Conservation (phyloP, 2,113 vertebrate species). For the Oncorhynchus clarkii region DNA sequence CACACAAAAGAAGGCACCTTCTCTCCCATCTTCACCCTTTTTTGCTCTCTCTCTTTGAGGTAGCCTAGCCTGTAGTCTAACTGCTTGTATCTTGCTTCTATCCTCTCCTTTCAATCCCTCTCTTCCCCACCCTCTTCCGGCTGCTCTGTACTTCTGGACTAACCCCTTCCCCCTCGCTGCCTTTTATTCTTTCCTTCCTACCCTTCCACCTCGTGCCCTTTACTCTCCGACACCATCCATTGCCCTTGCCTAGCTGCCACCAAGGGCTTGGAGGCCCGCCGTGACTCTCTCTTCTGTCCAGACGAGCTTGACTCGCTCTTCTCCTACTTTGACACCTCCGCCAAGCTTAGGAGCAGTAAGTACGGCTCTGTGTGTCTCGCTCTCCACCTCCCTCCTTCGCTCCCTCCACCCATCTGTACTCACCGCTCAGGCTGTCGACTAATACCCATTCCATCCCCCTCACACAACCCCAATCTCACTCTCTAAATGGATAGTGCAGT, state of each 20-base stretch:
- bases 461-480: conserved; percentile 86
- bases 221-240: conserved; percentile 71
- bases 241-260: conserved; percentile 84
- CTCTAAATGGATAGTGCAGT: conserved; percentile 29
- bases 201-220: conserved; percentile 77
- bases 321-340: conserved; percentile 99
- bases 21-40: conserved; percentile 37
- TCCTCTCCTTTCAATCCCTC: too few species aligned
- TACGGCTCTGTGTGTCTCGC: conserved; percentile 68
- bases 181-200: conserved; percentile 60
- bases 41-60: conserved; percentile 45
- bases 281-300: conserved; percentile 96
- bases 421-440: conserved; percentile 41
- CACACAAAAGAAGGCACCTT: background rate
- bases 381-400: conserved; percentile 35
- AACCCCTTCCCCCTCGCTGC: conserved; percentile 60
- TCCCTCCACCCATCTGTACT: conserved; percentile 27
- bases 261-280: conserved; percentile 84
- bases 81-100: conserved; percentile 39
- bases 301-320: conserved; percentile 98
- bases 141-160: conserved; percentile 82
- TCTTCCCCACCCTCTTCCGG: conserved; percentile 47
- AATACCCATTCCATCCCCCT: conserved; percentile 9
- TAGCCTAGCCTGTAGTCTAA: conserved; percentile 45
- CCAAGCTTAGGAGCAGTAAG: conserved; percentile 96